These are phyloP conservation scores for Drosophila kokeensis DNA, from an alignment of 2,888 invertebrate species.

Conservation along the genomic window DNA sequence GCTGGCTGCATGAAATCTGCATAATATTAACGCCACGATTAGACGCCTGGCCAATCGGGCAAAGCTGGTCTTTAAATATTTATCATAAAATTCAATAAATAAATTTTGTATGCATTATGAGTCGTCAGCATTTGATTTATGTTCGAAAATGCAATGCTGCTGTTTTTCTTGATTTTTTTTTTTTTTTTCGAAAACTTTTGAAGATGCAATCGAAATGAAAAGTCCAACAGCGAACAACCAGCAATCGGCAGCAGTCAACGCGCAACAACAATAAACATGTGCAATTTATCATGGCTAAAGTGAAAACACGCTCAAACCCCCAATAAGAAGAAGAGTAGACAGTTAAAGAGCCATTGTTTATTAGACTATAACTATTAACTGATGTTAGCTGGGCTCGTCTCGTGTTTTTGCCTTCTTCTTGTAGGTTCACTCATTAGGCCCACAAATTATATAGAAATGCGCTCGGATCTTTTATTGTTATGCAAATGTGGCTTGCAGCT, in stretches of 20 bases:
- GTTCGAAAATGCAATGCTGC: slow-evolving; percentile 59
- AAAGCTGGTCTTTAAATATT: slow-evolving; percentile 30
- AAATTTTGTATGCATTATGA: slow-evolving; percentile 64
- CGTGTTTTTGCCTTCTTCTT: not conserved
- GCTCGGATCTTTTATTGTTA: slow-evolving; percentile 43
- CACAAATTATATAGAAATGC: slow-evolving; percentile 47
- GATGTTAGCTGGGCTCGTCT: slow-evolving; percentile 44
- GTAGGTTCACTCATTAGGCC: slow-evolving; percentile 61
- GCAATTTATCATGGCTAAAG: slow-evolving; percentile 74
- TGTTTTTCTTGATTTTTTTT: slow-evolving; percentile 11
- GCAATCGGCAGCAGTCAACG: slow-evolving; percentile 27
- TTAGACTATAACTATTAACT: slow-evolving; percentile 64
- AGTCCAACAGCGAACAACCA: slow-evolving; percentile 36
- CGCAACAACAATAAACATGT: slow-evolving; percentile 46
- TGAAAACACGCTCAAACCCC: slow-evolving; percentile 60
- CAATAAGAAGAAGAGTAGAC: slow-evolving; percentile 19
- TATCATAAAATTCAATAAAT: slow-evolving; percentile 67
- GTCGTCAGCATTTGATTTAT: slow-evolving; percentile 71
- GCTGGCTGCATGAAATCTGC: slow-evolving; percentile 71
- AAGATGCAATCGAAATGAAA: slow-evolving; percentile 65
- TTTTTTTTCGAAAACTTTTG: slow-evolving; percentile 11
- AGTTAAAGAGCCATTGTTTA: slow-evolving; percentile 63
- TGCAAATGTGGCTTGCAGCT: slow-evolving; percentile 46
- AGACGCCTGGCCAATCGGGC: slow-evolving; percentile 55
- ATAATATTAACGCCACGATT: slow-evolving; percentile 70